Evolutionary conservation across 1,140 invertebrate species (phyloP).

Genomic region (Drosophila obscura): DNA sequence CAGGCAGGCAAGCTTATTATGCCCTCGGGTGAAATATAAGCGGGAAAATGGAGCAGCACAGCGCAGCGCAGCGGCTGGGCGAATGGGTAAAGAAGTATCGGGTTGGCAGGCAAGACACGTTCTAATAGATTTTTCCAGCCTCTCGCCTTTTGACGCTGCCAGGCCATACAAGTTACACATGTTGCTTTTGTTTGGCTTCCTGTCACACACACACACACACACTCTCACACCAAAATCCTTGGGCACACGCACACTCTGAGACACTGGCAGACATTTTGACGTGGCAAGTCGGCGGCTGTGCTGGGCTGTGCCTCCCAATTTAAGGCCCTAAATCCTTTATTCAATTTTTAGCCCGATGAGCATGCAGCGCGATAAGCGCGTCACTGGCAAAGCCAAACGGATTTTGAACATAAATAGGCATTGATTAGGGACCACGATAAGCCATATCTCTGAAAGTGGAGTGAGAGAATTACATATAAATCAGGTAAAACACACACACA

Average conservation of each 20-base stretch:
- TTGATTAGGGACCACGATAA: constrained; percentile 62
- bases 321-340: constrained; percentile 74
- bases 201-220: constrained; percentile 55
- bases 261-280: constrained; percentile 58
- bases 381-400: constrained; percentile 57
- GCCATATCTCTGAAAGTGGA: constrained; percentile 20
- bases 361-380: constrained; percentile 68
- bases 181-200: constrained; percentile 81
- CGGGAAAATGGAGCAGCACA: constrained; percentile 6
- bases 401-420: constrained; percentile 60
- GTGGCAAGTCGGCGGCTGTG: constrained; percentile 48
- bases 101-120: constrained; percentile 77
- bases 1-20: constrained; percentile 74
- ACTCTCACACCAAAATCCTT: background rate
- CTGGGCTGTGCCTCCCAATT: constrained; percentile 45
- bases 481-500: constrained; percentile 20
- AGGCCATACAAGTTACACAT: constrained; percentile 78
- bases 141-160: constrained; percentile 69
- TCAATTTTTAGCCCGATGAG: constrained; percentile 69
- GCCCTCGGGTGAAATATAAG: constrained; percentile 78
- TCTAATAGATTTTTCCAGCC: constrained; percentile 80
- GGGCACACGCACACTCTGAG: constrained; percentile 8
- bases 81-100: constrained; percentile 29
- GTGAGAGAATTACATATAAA: constrained; percentile 27
- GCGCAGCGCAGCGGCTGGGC: background rate